Percentiles rank a stretch among this genome's conserved stretches.
Conservation (phyloP, 2,113 vertebrate species). For the Chaetops frenatus region DNA sequence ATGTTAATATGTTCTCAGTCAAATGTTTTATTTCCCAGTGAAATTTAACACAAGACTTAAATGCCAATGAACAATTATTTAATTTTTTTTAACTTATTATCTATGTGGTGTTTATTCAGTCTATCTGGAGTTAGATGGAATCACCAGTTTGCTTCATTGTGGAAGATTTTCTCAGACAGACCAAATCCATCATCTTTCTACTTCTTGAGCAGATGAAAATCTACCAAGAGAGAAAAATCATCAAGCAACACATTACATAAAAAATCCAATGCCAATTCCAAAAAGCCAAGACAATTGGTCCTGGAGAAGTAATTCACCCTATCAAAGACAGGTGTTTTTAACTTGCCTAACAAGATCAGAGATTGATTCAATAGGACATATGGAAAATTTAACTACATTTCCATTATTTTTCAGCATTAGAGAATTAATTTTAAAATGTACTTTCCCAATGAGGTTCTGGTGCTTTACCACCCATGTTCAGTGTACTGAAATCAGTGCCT, state of each 20-base stretch:
- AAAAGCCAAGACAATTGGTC: background rate
- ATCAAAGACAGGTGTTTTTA: background rate
- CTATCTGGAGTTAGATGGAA: background rate
- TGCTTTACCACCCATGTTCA: background rate
- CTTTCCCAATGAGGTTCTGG: background rate
- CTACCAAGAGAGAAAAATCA: conserved; percentile 19
- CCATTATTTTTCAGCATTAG: background rate
- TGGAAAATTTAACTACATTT: background rate
- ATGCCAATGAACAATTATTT: background rate
- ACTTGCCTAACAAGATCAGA: background rate
- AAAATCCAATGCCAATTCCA: background rate
- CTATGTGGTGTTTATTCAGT: background rate
- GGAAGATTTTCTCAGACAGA: background rate
- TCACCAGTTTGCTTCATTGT: background rate
- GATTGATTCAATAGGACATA: background rate
- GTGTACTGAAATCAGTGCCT: background rate
- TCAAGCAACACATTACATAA: background rate
- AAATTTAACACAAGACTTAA: background rate
- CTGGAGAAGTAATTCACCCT: background rate
- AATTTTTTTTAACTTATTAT: background rate
- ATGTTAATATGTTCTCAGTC: background rate
- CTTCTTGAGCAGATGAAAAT: conserved; percentile 27
- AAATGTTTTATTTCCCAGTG: background rate
- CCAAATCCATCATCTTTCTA: background rate
- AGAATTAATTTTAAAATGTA: background rate